Evolutionary conservation across 35 echinoderm and acorn worm species (phyloP).

Genomic region (Antedon bifida): DNA sequence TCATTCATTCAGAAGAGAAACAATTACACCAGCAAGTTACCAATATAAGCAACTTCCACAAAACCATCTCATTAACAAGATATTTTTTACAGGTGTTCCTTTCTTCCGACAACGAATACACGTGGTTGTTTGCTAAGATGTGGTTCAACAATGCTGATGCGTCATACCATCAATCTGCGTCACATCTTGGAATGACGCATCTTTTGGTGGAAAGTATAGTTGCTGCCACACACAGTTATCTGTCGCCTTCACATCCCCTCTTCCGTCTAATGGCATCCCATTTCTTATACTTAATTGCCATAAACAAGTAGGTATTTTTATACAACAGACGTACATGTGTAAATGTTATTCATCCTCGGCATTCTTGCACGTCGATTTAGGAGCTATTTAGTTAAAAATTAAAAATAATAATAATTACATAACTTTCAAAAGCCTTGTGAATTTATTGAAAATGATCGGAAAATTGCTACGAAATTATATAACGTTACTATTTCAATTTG

Average conservation of each 20-base stretch:
- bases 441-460: too few species aligned
- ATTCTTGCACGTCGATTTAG: too few species aligned
- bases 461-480: too few species aligned
- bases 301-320: slow-evolving; percentile 20
- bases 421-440: too few species aligned
- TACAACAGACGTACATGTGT: too few species aligned
- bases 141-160: slow-evolving; percentile 86
- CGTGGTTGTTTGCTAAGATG: slow-evolving; percentile 82
- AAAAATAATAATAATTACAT: too few species aligned
- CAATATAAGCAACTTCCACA: too few species aligned
- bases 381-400: too few species aligned
- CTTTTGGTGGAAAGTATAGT: slow-evolving; percentile 49
- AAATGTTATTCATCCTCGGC: background rate
- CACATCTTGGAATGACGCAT: slow-evolving; percentile 51
- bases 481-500: too few species aligned
- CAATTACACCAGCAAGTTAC: too few species aligned
- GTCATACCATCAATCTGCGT: slow-evolving; percentile 45
- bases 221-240: slow-evolving; percentile 37
- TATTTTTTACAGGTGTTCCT: slow-evolving; percentile 44
- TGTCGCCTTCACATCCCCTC: slow-evolving; percentile 81
- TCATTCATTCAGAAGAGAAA: too few species aligned
- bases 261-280: slow-evolving; percentile 63
- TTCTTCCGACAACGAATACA: slow-evolving; percentile 50
- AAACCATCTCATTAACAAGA: background rate
- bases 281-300: slow-evolving; percentile 51